Percentiles rank a stretch among this genome's conserved stretches.
Conservation (phyloP, 2,888 invertebrate species). For the Spisula solida region DNA sequence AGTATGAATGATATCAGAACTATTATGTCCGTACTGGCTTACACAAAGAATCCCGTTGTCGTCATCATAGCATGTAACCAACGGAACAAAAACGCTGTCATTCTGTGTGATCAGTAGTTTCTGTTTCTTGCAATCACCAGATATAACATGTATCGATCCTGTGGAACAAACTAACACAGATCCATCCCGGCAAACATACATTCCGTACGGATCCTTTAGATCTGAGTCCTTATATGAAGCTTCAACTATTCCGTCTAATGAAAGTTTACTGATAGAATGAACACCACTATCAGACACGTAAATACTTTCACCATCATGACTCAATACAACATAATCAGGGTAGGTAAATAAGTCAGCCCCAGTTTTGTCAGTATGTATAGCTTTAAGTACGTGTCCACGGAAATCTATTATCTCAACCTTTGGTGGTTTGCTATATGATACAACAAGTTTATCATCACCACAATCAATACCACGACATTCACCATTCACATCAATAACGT, state of each 20-base stretch:
- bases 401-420: constrained; percentile 32
- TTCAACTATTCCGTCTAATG: constrained; percentile 18
- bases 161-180: constrained; percentile 23
- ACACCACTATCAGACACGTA: constrained; percentile 29
- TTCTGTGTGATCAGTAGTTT: neutral
- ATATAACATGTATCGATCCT: neutral
- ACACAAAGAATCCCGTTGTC: neutral
- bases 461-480: constrained; percentile 37
- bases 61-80: neutral
- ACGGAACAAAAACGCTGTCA: neutral
- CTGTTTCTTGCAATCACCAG: neutral
- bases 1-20: too few species aligned
- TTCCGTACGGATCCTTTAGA: constrained; percentile 20
- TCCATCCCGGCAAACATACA: constrained; percentile 33
- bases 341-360: neutral
- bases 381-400: constrained; percentile 10
- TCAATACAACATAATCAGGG: constrained; percentile 27
- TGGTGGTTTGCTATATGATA: constrained; percentile 15
- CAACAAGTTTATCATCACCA: constrained; percentile 19
- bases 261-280: neutral
- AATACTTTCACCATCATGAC: neutral
- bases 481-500: constrained; percentile 22
- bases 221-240: neutral
- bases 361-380: neutral
- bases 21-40: neutral